Evolutionary conservation across 2,113 vertebrate species (phyloP), one percentile per base, ranked within the genome.

Genomic region (Callospermophilus lateralis): DNA sequence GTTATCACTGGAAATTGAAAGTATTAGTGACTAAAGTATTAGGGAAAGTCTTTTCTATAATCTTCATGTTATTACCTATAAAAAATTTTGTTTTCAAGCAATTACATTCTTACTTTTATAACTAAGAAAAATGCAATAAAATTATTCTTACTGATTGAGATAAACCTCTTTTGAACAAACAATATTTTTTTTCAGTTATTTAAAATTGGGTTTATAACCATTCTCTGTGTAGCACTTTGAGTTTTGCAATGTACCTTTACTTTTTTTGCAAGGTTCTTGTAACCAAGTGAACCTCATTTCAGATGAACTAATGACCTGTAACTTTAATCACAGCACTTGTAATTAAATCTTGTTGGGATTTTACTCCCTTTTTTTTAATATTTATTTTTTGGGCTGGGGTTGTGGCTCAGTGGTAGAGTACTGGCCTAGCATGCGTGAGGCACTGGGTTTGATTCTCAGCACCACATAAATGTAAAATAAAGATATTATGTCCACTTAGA

Each of bases 61-160:
- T 51, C 26, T 84, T 79, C 20, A 51, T 63, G 2, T 19, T 63
- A 48, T 51, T 77, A 39, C 4, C 65, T 77, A 89, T 19, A 63
- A 80, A 45, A 19, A 48, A 88, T 87, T 63, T 68, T 51, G 32
- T 89, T 81, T 79, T 90, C 58, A 84, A 37, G 89, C 7, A 67
- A 51, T 65, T 93, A 77, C 61, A 17, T 67, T 55, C 74, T 68
- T 88, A 90, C 53, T 93, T 78, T 68, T 81, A 81, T 51, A 92
- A 78, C 94, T 63, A 84, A 84, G 37, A 89, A 96, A 94, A 90
- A 65, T 48, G 1, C 45, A 90, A 85, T 83, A 81, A 65, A 78
- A 73, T 53, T 74, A 76, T 80, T 87, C 78, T 74, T 93, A 70
- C 26, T 26, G 11, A 74, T 65, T 93, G 37, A 94, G 30, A 61